Evolutionary conservation across 2,113 vertebrate species (phyloP), one percentile per base, ranked within the genome.

Genomic region (Entomyzon cyanotis): DNA sequence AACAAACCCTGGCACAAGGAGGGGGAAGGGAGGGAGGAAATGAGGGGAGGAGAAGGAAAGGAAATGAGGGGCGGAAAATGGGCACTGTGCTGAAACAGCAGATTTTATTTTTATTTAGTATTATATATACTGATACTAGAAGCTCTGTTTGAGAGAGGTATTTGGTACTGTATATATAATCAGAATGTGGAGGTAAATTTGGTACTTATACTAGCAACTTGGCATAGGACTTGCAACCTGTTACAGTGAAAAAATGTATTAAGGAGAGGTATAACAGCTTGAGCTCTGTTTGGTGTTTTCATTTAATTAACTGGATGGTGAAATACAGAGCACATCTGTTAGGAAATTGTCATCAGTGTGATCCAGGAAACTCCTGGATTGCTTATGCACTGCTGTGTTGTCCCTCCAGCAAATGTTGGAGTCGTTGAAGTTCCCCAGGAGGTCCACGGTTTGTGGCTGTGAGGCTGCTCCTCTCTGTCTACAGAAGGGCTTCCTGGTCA

Each of bases 21-120:
- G 27, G 12, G 64, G 73, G 23, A 91, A 76, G 62, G 47, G 39
- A 68, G 31, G 46, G 31, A 80, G 92, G 60, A 93, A 94, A 78
- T 71, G 65, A 86, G 18, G 35, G 68, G 58, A 84, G 80, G 52
- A 62, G 47, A 87, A 77, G 52, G 78, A 87, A 82, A 89, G 70
- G 89, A 94, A 94, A 89, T 74, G 35, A 91, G 44, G 44, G 67
- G 33, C 0, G 5, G 80, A 42, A 31, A 92, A 77, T 31, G 60
- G 68, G 60, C 49, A 50, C 74, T 81, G 58, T 79, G 80, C 90
- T 95, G 87, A 95, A 94, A 68, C 74, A 87, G 91, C 90, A 74
- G 39, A 49, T 89, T 76, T 92, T 95, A 35, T 80, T 94, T 60
- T 87, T 93, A 41, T 84, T 96, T 82, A 53, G 25, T 77, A 39